Conservation (phyloP, 2,888 invertebrate species). For the Laothoe populi region DNA sequence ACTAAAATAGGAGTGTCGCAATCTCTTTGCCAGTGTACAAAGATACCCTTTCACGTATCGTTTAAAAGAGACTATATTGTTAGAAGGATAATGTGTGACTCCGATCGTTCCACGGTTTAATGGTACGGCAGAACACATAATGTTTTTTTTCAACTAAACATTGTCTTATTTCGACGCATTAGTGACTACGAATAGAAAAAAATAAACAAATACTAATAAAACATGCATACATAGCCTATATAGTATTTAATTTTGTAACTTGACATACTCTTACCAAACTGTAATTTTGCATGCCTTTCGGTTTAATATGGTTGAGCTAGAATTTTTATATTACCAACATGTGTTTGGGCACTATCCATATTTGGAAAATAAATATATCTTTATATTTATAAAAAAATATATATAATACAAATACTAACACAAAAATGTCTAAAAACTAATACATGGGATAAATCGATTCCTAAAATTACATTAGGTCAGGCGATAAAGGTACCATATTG, state of each 20-base stretch:
- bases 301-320: too few relatives aligned
- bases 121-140: background rate
- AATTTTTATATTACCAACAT: too few relatives aligned
- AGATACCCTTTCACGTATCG: constrained; percentile 20
- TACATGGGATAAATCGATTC: background rate
- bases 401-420: background rate
- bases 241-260: too few relatives aligned
- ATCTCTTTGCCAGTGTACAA: background rate
- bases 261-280: too few relatives aligned
- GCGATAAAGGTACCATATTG: background rate
- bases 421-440: background rate
- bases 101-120: constrained; percentile 13
- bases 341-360: too few relatives aligned
- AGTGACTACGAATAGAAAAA: background rate
- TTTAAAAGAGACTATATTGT: constrained; percentile 10
- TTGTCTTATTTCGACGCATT: background rate
- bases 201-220: too few relatives aligned
- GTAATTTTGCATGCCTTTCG: too few relatives aligned
- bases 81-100: constrained; percentile 10
- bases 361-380: too few relatives aligned
- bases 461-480: background rate
- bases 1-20: background rate
- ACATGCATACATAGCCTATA: too few relatives aligned
- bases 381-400: too few relatives aligned
- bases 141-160: background rate